phyloP scores from a whole-genome alignment of 2,113 vertebrate species.

The Motacilla tschutschensis region DNA sequence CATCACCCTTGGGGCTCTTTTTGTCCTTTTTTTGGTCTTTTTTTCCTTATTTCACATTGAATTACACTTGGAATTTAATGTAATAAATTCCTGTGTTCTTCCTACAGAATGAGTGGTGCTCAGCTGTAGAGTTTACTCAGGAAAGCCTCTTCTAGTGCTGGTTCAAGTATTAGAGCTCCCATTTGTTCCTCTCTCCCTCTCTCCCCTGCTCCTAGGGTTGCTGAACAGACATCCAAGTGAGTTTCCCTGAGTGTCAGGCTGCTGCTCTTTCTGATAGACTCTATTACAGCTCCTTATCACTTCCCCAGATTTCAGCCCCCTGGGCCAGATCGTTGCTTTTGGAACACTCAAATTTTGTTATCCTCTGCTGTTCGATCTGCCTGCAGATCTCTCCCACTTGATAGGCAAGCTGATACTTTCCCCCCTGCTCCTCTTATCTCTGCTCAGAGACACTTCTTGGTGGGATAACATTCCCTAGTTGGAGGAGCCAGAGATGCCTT shows the following conservation, averaged over 20 bases:
- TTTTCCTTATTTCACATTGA: background rate
- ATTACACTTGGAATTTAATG: background rate
- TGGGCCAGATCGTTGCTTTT: constrained; percentile 29
- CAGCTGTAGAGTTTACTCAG: background rate
- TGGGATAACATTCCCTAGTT: background rate
- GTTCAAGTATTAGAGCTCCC: background rate
- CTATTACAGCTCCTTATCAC: constrained; percentile 27
- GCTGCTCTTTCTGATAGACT: background rate
- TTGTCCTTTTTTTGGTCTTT: background rate
- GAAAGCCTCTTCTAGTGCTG: background rate
- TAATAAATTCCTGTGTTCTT: background rate
- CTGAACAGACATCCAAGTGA: background rate
- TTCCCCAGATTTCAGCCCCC: constrained; percentile 40
- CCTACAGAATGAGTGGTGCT: background rate
- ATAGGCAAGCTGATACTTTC: constrained; percentile 29
- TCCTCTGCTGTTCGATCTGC: background rate
- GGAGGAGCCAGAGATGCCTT: constrained; percentile 33
- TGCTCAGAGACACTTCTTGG: background rate
- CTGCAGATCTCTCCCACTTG: constrained; percentile 12
- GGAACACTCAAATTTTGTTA: background rate
- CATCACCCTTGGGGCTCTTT: accelerated
- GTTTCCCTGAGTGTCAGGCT: background rate
- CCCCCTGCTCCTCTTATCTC: constrained; percentile 9
- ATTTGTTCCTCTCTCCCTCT: background rate
- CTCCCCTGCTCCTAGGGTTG: background rate